phyloP scores from a whole-genome alignment of 1,140 invertebrate species.

The Homalodisca vitripennis region DNA sequence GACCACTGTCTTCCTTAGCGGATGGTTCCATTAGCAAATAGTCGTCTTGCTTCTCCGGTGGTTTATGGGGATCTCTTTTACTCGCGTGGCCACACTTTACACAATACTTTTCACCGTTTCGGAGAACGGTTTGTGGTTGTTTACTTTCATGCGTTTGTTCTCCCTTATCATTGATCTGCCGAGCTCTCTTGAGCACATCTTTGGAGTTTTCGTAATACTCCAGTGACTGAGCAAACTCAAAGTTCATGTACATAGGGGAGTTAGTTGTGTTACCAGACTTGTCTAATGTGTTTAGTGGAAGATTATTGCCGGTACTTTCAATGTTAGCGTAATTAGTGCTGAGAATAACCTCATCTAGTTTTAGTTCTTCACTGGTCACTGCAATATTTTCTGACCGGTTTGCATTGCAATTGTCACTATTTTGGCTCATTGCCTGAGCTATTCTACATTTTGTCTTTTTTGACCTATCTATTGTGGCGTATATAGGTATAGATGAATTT shows the following conservation, averaged over 20 bases:
- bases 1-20: not conserved
- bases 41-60: slow-evolving; percentile 49
- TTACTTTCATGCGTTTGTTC: slow-evolving; percentile 43
- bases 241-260: slow-evolving; percentile 65
- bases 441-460: slow-evolving; percentile 55
- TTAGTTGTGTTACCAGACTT: not conserved
- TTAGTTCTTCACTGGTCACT: not conserved
- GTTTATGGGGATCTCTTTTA: slow-evolving; percentile 2
- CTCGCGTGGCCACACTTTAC: slow-evolving; percentile 61
- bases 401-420: not conserved
- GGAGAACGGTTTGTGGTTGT: slow-evolving; percentile 35
- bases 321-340: not conserved
- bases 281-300: no score
- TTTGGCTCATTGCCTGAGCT: not conserved
- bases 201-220: slow-evolving; percentile 76
- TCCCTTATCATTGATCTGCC: no score
- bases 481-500: slow-evolving; percentile 52
- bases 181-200: slow-evolving; percentile 60
- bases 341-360: not conserved
- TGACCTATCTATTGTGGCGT: slow-evolving; percentile 66
- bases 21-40: slow-evolving; percentile 70
- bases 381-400: not conserved
- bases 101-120: slow-evolving; percentile 51
- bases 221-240: slow-evolving; percentile 73
- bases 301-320: no score